Evolutionary conservation across 2,888 invertebrate species (phyloP), one percentile per base, ranked within the genome.

Genomic region (Drosophila kokeensis): DNA sequence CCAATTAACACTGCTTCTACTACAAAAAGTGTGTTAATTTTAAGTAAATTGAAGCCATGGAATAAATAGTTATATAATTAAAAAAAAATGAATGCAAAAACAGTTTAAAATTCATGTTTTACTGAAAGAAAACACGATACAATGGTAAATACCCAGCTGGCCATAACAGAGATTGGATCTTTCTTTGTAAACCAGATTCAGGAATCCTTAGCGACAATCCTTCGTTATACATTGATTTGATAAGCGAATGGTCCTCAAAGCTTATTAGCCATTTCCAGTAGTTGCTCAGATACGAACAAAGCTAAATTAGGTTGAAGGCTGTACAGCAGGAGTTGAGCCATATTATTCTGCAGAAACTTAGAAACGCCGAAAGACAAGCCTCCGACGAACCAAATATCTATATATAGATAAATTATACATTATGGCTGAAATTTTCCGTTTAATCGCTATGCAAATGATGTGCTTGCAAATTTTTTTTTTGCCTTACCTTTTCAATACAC

Each of bases 21-120:
- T 11, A n/a, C 0, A n/a, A n/a, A n/a, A 40, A 18, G 1, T n/a
- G 0, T 10, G 10, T n/a, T 1, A 10, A 0, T 40, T n/a, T 10
- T 40, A n/a, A 10, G 10, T n/a, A 4, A 10, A n/a, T 10, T 10
- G 8, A 4, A n/a, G n/a, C 4, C n/a, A 10, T n/a, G 1, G 38
- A n/a, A 40, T n/a, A n/a, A n/a, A 8, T 18, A 18, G 8, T 18
- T 18, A 38, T 15, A 36, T 36, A 36, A 36, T 36, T 38, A n/a
- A 36, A 27, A 27, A 7, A 15, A 36, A 36, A 18, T 15, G 5
- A 15, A 36, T 36, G 6, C 36, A 15, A 36, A 36, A 7, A 7
- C 2, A 1, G 15, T 38, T 18, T 7, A 7, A 18, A 38, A 38
- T 38, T 18, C 38, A 18, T 18, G 7, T 38, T 38, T 7, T 18